Evolutionary conservation across 2,113 vertebrate species (phyloP).

Genomic region (Euleptes europaea): DNA sequence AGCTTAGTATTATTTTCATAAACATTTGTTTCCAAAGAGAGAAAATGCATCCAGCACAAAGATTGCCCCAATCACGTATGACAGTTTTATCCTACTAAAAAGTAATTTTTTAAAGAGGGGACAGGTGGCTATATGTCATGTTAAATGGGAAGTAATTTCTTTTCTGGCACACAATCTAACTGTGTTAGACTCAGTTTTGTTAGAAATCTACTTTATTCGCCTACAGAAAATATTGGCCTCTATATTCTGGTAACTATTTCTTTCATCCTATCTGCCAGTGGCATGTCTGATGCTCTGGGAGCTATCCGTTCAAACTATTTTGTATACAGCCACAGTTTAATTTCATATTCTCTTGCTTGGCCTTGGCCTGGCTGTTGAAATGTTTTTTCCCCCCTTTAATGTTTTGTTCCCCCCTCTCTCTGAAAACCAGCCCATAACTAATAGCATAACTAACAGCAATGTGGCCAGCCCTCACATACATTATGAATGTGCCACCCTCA

Average conservation of each 20-base stretch:
- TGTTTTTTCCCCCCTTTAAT: neutral
- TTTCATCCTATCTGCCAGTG: neutral
- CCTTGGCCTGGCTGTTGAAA: neutral
- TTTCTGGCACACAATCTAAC: neutral
- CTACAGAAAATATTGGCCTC: neutral
- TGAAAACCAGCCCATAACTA: neutral
- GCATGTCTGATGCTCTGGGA: neutral
- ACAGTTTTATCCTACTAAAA: conserved; percentile 42
- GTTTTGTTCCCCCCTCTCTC: neutral
- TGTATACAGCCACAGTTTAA: neutral
- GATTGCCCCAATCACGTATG: neutral
- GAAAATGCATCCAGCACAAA: conserved; percentile 9
- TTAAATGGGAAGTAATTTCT: conserved; percentile 4
- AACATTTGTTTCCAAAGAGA: conserved; percentile 39
- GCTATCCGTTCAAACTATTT: neutral
- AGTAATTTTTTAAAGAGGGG: conserved; percentile 21
- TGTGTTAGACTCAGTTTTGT: neutral
- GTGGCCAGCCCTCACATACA: no score
- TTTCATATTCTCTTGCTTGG: neutral
- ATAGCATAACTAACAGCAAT: no score
- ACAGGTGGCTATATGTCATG: neutral
- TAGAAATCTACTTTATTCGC: neutral
- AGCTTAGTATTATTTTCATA: conserved; percentile 25
- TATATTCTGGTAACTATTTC: neutral
- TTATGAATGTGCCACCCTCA: no score